These are phyloP conservation scores for Autographa pulchrina DNA, from an alignment of 2,888 invertebrate species.

Conservation along the genomic window DNA sequence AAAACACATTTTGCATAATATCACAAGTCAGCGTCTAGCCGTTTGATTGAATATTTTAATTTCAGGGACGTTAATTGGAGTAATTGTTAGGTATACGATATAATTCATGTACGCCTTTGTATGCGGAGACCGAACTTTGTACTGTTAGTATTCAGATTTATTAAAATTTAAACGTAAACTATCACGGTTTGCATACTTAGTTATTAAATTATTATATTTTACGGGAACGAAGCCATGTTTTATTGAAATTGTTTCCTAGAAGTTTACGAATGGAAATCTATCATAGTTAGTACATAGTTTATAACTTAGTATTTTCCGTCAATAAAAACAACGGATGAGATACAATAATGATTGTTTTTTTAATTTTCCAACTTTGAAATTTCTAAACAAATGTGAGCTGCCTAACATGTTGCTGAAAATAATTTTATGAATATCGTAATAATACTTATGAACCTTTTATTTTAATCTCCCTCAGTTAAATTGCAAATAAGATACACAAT, in stretches of 20 bases:
- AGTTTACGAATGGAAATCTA: background rate
- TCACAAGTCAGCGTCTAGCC: slow-evolving; percentile 79
- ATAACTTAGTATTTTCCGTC: background rate
- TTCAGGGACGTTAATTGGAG: slow-evolving; percentile 55
- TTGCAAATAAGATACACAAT: too few relatives aligned
- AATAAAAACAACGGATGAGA: too few relatives aligned
- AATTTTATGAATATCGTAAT: too few relatives aligned
- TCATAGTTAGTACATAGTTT: background rate
- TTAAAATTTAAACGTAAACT: slow-evolving; percentile 51
- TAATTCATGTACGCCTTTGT: slow-evolving; percentile 45
- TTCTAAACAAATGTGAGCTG: too few relatives aligned
- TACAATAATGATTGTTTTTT: too few relatives aligned
- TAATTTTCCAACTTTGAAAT: too few relatives aligned
- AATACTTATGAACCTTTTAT: too few relatives aligned
- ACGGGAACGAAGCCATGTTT: slow-evolving; percentile 21
- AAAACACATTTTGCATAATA: slow-evolving; percentile 81
- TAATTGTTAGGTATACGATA: slow-evolving; percentile 53
- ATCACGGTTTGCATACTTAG: slow-evolving; percentile 38
- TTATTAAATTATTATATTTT: slow-evolving; percentile 45
- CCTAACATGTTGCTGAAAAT: too few relatives aligned
- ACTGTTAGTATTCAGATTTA: slow-evolving; percentile 56
- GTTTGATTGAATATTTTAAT: slow-evolving; percentile 64
- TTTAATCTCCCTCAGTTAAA: too few relatives aligned
- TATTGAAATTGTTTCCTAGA: slow-evolving; percentile 19
- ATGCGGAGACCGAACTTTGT: slow-evolving; percentile 30